A percentile compares a stretch with the other conserved stretches of the same genome.
These are phyloP conservation scores for Selenia dentaria DNA, from an alignment of 2,888 invertebrate genomes.

Conservation along the genomic window DNA sequence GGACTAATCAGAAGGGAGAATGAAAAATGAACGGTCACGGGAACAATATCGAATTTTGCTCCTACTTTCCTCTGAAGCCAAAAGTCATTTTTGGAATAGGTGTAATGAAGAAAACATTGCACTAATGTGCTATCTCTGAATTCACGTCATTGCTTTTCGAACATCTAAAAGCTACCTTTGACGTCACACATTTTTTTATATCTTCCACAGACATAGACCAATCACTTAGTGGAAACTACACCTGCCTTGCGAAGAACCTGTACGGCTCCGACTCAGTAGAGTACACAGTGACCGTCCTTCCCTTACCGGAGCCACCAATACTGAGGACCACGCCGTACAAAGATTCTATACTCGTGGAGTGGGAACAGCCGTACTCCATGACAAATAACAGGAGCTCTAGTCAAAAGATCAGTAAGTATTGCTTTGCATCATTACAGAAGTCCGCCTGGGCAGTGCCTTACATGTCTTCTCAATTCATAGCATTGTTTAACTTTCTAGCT, in stretches of 20 bases:
- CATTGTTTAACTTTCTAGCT: constrained; percentile 56
- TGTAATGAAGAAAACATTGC: too few species aligned
- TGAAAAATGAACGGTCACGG: too few species aligned
- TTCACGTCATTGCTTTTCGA: too few species aligned
- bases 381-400: constrained; percentile 53
- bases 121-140: too few species aligned
- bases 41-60: too few species aligned
- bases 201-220: constrained; percentile 68
- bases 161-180: too few species aligned
- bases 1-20: too few species aligned
- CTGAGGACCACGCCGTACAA: constrained; percentile 83
- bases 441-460: too few species aligned
- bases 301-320: constrained; percentile 89
- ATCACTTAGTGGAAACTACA: constrained; percentile 91
- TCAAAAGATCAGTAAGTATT: constrained; percentile 72
- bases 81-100: too few species aligned
- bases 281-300: constrained; percentile 90
- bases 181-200: neutral
- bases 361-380: constrained; percentile 84
- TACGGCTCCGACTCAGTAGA: constrained; percentile 93
- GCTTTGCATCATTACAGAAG: too few species aligned
- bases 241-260: constrained; percentile 91
- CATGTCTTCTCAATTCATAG: too few species aligned
- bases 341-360: constrained; percentile 85
- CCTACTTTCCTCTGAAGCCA: too few species aligned